phyloP scores from a whole-genome alignment of 2,888 invertebrate species.

The Epistrophe grossulariae region DNA sequence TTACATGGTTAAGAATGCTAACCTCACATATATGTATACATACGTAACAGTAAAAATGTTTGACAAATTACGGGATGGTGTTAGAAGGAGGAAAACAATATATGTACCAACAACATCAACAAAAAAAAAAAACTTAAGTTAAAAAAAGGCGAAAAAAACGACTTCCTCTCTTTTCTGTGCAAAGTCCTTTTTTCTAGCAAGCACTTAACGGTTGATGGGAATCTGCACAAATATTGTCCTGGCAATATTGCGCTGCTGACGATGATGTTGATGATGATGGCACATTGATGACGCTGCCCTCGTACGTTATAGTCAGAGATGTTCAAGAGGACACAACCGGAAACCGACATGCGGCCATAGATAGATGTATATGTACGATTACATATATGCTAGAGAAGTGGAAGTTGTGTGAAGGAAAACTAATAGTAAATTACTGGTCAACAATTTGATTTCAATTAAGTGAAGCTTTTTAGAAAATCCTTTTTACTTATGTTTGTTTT shows the following conservation, averaged over 20 bases:
- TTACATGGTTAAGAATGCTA: constrained; percentile 44
- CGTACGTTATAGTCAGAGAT: neutral
- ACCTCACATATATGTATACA: constrained; percentile 41
- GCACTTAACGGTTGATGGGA: constrained; percentile 70
- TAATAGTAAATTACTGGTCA: constrained; percentile 63
- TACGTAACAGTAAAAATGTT: constrained; percentile 45
- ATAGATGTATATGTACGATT: neutral
- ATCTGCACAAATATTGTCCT: constrained; percentile 69
- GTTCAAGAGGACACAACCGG: constrained; percentile 36
- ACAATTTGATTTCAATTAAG: constrained; percentile 74
- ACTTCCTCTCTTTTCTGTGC: neutral
- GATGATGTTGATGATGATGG: constrained; percentile 30
- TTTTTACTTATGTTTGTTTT: constrained; percentile 1
- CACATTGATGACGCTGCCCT: constrained; percentile 21
- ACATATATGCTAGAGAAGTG: neutral
- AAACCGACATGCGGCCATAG: constrained; percentile 18
- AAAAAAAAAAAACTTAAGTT: neutral
- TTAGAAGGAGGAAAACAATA: constrained; percentile 29
- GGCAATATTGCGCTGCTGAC: constrained; percentile 46
- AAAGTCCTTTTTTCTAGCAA: constrained; percentile 46
- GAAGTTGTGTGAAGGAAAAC: constrained; percentile 17
- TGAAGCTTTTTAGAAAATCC: constrained; percentile 36
- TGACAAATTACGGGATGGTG: constrained; percentile 56
- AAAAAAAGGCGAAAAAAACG: constrained; percentile 10
- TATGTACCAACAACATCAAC: neutral